Base-by-base conservation (phyloP, 92 coral and sea anemone genomes). In the Virgularia gustaviana region DNA sequence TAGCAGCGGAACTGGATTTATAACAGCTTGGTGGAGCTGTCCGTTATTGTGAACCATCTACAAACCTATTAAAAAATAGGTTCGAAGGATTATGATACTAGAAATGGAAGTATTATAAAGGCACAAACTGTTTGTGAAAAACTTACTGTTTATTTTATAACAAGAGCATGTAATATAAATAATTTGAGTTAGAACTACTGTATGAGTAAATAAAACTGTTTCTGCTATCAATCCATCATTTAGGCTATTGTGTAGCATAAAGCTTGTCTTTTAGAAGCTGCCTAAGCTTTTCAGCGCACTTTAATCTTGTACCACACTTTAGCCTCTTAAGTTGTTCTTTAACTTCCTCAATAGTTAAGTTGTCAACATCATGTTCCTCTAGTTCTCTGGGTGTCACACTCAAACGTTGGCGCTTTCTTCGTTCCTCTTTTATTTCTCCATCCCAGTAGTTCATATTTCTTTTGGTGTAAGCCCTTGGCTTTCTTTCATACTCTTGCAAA, bases 401-500 rank as follows among this genome's bases (percentile, higher is more conserved):
- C 24, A 55, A 36, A 55, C 62, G 62, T 55, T 31, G 62, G 24
- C 62, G 62, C 30, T 55, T 55, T 55, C 30, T 12, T 55, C 62
- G 27, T 15, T 55, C 62, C 32, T 55, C 62, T 3, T 2, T 24
- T 16, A 55, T 55, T 36, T 36, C 33, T 24, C 16, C 30, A 24
- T 55, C 32, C 62, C 62, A 55, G 30, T 55, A 55, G 8, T 6
- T 24, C 30, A 13, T 55, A 36, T 55, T 36, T 24, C 62, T 24
- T 24, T 2, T 12, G 33, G 6, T 55, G 33, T 55, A 56, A 16
- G 27, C 32, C 6, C 63, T 56, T 27, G 63, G 63, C 5, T 56
- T 34, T 6, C 63, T 34, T 6, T 27, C 63, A 3, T 27, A 56
- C 5, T 56, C 63, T 37, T 56, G 16, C 51, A 43, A 20, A 13